Conservation (phyloP, 2,113 vertebrate genomes). For the Erpornis zantholeuca region DNA sequence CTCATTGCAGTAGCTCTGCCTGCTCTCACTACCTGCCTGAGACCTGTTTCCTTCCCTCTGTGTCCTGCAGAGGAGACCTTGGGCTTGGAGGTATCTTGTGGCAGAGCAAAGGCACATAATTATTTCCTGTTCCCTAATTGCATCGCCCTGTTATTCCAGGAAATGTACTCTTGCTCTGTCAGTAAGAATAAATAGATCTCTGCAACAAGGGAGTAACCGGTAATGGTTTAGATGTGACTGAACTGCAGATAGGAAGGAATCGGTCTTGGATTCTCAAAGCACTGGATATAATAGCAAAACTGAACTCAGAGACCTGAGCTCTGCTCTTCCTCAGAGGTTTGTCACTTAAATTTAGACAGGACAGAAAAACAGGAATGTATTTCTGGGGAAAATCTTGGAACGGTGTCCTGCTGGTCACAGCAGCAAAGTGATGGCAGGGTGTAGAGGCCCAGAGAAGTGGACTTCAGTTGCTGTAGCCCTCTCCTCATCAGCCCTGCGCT, state of each 20-base stretch:
- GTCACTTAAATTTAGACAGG: neutral
- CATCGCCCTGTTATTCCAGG: conserved; percentile 35
- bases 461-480: neutral
- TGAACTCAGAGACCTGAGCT: neutral
- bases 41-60: neutral
- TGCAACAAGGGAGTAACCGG: conserved; percentile 28
- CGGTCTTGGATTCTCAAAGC: neutral
- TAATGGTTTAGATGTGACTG: conserved; percentile 37
- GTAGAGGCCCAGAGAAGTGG: neutral
- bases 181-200: conserved; percentile 38
- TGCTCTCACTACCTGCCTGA: neutral
- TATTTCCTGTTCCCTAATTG: conserved; percentile 53
- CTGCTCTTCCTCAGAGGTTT: neutral
- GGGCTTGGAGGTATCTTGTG: neutral
- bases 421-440: fast-evolving
- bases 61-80: conserved; percentile 1
- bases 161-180: conserved; percentile 42
- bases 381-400: neutral
- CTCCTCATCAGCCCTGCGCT: fast-evolving
- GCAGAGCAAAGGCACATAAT: conserved; percentile 11
- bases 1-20: neutral
- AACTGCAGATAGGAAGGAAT: conserved; percentile 19
- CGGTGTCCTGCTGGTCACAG: neutral
- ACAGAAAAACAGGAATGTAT: neutral
- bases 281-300: neutral